These are phyloP conservation scores for Papilio aristodemus DNA, from an alignment of 1,140 invertebrate genomes.

Conservation along the genomic window DNA sequence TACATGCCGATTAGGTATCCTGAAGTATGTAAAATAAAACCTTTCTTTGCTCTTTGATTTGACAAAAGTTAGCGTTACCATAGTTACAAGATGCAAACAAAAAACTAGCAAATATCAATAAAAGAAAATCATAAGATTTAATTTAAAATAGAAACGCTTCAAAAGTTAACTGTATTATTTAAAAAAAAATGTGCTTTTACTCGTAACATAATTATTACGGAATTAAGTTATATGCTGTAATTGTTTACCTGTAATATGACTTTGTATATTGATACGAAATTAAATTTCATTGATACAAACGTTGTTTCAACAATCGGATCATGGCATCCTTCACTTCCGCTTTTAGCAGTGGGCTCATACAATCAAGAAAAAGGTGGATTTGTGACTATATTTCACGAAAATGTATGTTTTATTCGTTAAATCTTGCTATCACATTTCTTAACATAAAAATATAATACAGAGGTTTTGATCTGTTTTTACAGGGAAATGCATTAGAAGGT, in stretches of 20 bases:
- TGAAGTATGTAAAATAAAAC: too few relatives aligned
- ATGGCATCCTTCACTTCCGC: slow-evolving; percentile 89
- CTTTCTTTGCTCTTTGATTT: neutral
- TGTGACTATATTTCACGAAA: slow-evolving; percentile 93
- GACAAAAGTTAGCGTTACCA: slow-evolving; percentile 23
- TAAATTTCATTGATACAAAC: slow-evolving; percentile 84
- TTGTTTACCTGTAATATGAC: slow-evolving; percentile 81
- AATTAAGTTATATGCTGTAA: neutral
- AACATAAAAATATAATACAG: neutral
- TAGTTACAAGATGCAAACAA: slow-evolving; percentile 19
- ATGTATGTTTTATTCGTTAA: slow-evolving; percentile 79
- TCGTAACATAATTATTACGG: neutral
- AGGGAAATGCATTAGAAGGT: slow-evolving; percentile 90
- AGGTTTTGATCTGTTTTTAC: slow-evolving; percentile 37
- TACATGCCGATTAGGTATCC: too few relatives aligned
- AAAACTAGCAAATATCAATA: too few relatives aligned
- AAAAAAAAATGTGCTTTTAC: too few relatives aligned
- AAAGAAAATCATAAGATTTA: too few relatives aligned
- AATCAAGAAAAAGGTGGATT: slow-evolving; percentile 93
- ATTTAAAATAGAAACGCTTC: too few relatives aligned
- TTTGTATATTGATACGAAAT: slow-evolving; percentile 88
- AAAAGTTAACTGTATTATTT: too few relatives aligned
- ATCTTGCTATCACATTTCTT: neutral
- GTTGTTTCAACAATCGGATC: slow-evolving; percentile 87
- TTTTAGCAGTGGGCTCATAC: slow-evolving; percentile 92